Evolutionary conservation across 2,888 invertebrate species (phyloP).

Genomic region (Ptychoptera contaminata): DNA sequence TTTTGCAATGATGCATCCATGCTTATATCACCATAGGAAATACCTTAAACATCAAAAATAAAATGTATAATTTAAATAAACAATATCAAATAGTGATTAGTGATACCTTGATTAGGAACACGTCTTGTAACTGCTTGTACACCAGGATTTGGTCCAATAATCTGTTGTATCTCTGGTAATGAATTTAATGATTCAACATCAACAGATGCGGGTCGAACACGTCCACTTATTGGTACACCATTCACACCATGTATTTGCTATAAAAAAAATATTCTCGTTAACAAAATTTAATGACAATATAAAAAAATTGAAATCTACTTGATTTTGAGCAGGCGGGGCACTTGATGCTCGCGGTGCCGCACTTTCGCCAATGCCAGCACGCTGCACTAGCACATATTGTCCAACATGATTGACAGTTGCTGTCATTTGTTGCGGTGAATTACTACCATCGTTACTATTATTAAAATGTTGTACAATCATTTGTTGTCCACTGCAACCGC

Average conservation of each 20-base stretch:
- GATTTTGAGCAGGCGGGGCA: conserved; percentile 58
- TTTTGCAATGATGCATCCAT: conserved; percentile 19
- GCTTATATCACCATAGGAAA: conserved; percentile 31
- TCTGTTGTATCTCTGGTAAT: conserved; percentile 14
- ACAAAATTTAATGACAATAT: background rate
- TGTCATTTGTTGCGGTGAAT: background rate
- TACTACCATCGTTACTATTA: background rate
- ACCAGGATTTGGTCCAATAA: conserved; percentile 30
- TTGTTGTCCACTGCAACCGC: conserved; percentile 12
- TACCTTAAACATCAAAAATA: conserved; percentile 10
- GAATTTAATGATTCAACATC: conserved; percentile 32
- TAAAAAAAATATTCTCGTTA: conserved; percentile 7
- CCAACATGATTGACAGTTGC: conserved; percentile 31
- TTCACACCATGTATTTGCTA: conserved; percentile 29
- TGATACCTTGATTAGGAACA: conserved; percentile 29
- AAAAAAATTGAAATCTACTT: conserved; percentile 16
- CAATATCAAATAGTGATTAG: background rate
- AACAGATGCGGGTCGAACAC: conserved; percentile 52
- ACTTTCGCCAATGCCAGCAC: conserved; percentile 44
- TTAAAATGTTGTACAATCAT: background rate
- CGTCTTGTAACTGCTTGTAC: conserved; percentile 34
- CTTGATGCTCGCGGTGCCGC: conserved; percentile 69
- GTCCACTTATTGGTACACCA: conserved; percentile 32
- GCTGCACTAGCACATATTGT: conserved; percentile 68
- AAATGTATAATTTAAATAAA: background rate